These are phyloP conservation scores for Lophotriccus pileatus DNA, from an alignment of 2,797 vertebrate species.

Conservation along the genomic window DNA sequence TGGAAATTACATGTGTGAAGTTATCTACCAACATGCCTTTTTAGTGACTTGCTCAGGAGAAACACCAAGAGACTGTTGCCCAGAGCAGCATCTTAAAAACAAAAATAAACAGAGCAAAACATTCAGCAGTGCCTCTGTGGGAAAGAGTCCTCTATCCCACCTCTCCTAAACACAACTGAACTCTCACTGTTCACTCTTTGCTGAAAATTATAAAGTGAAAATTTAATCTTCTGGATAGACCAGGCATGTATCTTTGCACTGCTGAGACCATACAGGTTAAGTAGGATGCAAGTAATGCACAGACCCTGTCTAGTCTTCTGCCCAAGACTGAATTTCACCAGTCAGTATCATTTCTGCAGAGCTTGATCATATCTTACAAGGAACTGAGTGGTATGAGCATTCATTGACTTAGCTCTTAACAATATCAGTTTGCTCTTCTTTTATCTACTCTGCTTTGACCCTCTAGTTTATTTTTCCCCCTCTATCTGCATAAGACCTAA, in stretches of 20 bases:
- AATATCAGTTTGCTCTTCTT: slow-evolving; percentile 8
- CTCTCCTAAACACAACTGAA: not conserved
- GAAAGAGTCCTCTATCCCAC: not conserved
- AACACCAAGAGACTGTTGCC: not conserved
- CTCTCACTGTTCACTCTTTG: not conserved
- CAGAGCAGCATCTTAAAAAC: not conserved
- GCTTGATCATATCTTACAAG: not conserved
- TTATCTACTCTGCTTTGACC: not conserved
- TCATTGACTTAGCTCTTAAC: not conserved
- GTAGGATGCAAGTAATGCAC: not conserved
- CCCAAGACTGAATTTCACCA: not conserved
- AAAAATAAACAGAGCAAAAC: not conserved
- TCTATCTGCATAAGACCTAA: not conserved
- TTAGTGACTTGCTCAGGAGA: not conserved
- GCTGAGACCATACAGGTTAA: not conserved
- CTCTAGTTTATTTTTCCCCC: not conserved
- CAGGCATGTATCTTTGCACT: not conserved
- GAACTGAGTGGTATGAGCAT: not conserved
- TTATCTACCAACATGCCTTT: not conserved
- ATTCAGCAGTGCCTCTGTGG: not conserved
- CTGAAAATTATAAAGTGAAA: not conserved
- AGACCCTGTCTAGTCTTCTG: not conserved
- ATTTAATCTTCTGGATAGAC: not conserved
- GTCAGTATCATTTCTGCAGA: not conserved
- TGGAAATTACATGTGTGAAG: not conserved